These are phyloP conservation scores for Atherix ibis DNA, from an alignment of 2,888 invertebrate genomes.

Conservation along the genomic window DNA sequence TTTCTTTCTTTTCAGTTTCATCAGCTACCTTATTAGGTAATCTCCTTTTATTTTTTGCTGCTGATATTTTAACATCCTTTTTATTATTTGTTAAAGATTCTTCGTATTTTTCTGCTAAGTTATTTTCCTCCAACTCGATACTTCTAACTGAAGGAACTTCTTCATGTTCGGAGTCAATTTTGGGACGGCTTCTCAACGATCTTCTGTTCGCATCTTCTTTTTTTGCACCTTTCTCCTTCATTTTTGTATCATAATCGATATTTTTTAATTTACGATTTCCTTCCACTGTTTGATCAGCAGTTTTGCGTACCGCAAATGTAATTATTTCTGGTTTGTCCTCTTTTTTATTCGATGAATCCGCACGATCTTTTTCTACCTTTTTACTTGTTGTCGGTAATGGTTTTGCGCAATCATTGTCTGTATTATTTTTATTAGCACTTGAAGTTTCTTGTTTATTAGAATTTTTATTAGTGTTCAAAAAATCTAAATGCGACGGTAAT, in stretches of 20 bases:
- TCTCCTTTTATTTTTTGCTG: conserved; percentile 20
- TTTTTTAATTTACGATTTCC: conserved; percentile 32
- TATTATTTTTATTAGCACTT: neutral
- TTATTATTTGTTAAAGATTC: too few relatives aligned
- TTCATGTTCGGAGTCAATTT: conserved; percentile 13
- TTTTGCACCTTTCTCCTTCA: conserved; percentile 25
- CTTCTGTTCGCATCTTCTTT: conserved; percentile 26
- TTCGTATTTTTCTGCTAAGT: conserved; percentile 10
- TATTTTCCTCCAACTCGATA: conserved; percentile 5
- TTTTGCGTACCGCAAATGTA: conserved; percentile 40
- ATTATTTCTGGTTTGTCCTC: conserved; percentile 17
- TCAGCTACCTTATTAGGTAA: conserved; percentile 10
- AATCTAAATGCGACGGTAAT: conserved; percentile 55
- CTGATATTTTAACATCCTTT: conserved; percentile 14
- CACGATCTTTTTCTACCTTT: conserved; percentile 7
- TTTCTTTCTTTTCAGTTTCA: conserved; percentile 18
- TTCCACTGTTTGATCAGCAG: conserved; percentile 33
- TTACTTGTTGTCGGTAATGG: conserved; percentile 6
- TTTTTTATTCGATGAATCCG: conserved; percentile 4
- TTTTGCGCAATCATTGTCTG: conserved; percentile 5
- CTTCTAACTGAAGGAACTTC: conserved; percentile 4
- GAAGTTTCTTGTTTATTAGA: conserved; percentile 8
- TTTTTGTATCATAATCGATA: conserved; percentile 43
- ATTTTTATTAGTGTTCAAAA: conserved; percentile 38
- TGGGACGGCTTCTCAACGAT: conserved; percentile 20